Evolutionary conservation across 1,140 invertebrate genomes (phyloP).

Genomic region (Camponotus pennsylvanicus): DNA sequence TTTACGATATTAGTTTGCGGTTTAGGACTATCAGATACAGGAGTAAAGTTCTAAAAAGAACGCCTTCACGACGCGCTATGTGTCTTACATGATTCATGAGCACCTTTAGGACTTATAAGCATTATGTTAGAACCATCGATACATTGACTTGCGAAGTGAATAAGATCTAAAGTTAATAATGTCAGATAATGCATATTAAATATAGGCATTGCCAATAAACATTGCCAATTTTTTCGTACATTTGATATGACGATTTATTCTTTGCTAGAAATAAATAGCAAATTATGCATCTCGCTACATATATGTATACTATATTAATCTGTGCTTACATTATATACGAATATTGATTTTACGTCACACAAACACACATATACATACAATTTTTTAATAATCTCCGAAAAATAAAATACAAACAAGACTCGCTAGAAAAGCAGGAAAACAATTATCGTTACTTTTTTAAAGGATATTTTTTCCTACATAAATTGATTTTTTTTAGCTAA

Average conservation of each 20-base stretch:
- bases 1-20: neutral
- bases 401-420: neutral
- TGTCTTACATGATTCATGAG: constrained; percentile 36
- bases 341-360: neutral
- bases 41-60: constrained; percentile 19
- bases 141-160: neutral
- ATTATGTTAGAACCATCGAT: neutral
- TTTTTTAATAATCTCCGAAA: neutral
- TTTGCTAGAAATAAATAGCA: neutral
- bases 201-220: neutral
- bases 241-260: neutral
- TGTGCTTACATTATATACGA: neutral
- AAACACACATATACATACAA: no score
- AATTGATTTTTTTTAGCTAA: neutral
- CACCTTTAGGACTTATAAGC: neutral
- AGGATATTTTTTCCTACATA: neutral
- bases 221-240: neutral
- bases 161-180: neutral
- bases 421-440: no score
- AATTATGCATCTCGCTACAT: neutral
- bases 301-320: neutral
- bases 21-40: constrained; percentile 16
- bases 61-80: neutral
- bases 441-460: neutral
- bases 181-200: constrained; percentile 16